Percentiles rank a stretch among this genome's conserved stretches.
phyloP scores from a whole-genome alignment of 2,113 vertebrate species.

The Cathartes aura region DNA sequence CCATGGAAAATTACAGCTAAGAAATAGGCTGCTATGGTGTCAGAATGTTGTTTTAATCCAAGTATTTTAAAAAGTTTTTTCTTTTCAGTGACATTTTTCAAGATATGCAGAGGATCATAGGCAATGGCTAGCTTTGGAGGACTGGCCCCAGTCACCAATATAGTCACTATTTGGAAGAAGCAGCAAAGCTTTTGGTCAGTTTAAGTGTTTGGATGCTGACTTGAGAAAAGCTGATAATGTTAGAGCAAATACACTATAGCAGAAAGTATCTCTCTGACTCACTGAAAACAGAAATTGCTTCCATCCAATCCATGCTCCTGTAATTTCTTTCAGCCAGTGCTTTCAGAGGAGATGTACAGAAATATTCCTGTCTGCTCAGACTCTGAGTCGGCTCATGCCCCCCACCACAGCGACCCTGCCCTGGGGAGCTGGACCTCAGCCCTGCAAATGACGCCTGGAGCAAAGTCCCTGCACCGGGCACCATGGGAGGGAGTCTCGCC shows the following conservation, averaged over 20 bases:
- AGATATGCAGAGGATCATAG: not conserved
- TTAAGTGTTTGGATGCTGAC: not conserved
- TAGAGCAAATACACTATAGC: not conserved
- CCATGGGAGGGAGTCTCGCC: rapidly evolving
- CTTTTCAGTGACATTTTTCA: slow-evolving; percentile 12
- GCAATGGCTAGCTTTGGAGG: not conserved
- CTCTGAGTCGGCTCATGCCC: not conserved
- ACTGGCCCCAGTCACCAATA: not conserved
- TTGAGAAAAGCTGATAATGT: not conserved
- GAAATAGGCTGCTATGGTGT: not conserved
- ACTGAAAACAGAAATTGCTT: not conserved
- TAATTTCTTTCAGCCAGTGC: not conserved
- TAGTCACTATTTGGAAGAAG: not conserved
- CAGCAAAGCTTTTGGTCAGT: not conserved
- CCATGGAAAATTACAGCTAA: slow-evolving; percentile 34
- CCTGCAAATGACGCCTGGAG: not conserved
- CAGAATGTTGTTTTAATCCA: slow-evolving; percentile 17
- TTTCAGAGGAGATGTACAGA: not conserved
- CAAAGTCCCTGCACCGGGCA: not conserved
- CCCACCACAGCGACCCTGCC: rapidly evolving
- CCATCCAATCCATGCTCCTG: not conserved
- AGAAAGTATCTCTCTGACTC: not conserved
- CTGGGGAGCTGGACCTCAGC: not conserved
- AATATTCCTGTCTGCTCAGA: not conserved
- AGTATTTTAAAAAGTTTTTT: not conserved